Evolutionary conservation across 2,113 vertebrate genomes (phyloP), one percentile per base, ranked within the genome.

Genomic region (Notarius quadriscutis): DNA sequence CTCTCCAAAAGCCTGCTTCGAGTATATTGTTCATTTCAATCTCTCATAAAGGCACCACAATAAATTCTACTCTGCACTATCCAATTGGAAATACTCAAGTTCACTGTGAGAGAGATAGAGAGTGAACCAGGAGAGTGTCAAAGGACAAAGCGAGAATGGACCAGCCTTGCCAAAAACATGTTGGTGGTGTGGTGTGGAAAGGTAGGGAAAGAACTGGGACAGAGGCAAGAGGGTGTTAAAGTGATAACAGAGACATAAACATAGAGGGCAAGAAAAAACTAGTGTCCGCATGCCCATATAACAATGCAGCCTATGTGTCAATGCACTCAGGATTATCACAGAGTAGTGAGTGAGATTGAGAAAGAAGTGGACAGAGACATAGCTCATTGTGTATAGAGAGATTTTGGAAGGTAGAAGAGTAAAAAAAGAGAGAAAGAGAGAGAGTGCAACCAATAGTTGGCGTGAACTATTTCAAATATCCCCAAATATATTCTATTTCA

Each of bases 231-330:
- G 81, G 84, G 83, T 69, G 83, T 86, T 78, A 88, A 90, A 82
- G 83, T 85, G 89, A 90, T 87, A 78, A 85, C 71, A 85, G 63
- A 84, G 81, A 84, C 81, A 84, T 89, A 71, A 89, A 88, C 82
- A 74, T n/a, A 81, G 50, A 89, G 72, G 80, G 74, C 86, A 89
- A 80, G 78, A 88, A 88, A 84, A 60, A 82, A 74, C 88, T 79
- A 25, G 79, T 88, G 84, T 88, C 83, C 85, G 80, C 62, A 65
- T 34, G 55, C 34, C 77, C 78, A 87, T 89, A 88, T 84, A 89
- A 83, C 87, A 90, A 88, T 85, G 57, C 78, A 84, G 63, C 53
- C 65, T 62, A 77, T 84, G 80, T 53, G 71, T 90, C 88, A 90
- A 79, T 88, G 84, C 53, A 11, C 58, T 84, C 79, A 86, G 83